Evolutionary conservation across 1,140 invertebrate species (phyloP).

Genomic region (Coptotermes formosanus): DNA sequence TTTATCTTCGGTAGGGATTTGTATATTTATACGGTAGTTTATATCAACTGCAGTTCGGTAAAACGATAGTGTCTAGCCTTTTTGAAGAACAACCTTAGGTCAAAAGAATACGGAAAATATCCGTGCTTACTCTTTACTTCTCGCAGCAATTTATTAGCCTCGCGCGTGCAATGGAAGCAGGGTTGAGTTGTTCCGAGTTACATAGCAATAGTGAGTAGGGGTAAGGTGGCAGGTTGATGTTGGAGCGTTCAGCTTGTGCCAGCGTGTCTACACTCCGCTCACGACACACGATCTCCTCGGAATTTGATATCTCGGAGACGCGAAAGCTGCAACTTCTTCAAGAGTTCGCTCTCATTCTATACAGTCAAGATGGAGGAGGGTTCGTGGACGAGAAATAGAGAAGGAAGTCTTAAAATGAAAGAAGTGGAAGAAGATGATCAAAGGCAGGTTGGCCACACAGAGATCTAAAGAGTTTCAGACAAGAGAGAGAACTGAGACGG

Average conservation of each 20-base stretch:
- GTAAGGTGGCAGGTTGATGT: background rate
- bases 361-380: no score
- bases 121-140: no score
- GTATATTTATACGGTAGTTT: no score
- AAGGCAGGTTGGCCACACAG: conserved; percentile 1
- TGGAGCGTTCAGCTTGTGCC: background rate
- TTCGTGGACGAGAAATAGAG: background rate
- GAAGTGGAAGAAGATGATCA: background rate
- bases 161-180: no score
- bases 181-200: no score
- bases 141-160: no score
- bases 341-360: background rate
- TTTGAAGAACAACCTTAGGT: no score
- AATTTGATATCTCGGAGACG: conserved; percentile 7
- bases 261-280: background rate
- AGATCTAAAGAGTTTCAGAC: background rate
- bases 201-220: no score
- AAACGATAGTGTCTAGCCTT: no score
- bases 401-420: conserved; percentile 10
- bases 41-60: no score
- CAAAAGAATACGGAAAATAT: no score
- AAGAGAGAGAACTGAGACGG: background rate
- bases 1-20: no score
- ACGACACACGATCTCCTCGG: background rate
- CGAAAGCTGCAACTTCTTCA: background rate